Conservation (phyloP, 2,888 invertebrate genomes). For the Blera fallax region DNA sequence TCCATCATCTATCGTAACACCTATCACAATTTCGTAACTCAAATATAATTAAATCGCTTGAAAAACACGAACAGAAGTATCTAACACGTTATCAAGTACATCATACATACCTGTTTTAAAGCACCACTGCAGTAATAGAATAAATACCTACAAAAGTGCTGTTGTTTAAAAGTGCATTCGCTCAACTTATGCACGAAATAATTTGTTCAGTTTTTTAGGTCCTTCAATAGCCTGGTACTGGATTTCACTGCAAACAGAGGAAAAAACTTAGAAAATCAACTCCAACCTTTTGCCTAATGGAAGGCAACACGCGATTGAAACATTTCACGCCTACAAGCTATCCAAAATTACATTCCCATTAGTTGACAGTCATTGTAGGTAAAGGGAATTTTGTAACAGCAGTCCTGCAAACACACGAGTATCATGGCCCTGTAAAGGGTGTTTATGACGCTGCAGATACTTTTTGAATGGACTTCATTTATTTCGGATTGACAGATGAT, state of each 20-base stretch:
- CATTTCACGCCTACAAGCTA: constrained; percentile 50
- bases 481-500: too few species aligned
- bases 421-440: constrained; percentile 51
- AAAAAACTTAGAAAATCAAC: constrained; percentile 32
- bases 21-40: background rate
- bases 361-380: constrained; percentile 35
- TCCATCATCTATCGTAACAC: background rate
- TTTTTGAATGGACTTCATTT: background rate
- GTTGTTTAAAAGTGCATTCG: constrained; percentile 51
- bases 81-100: constrained; percentile 47
- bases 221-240: constrained; percentile 53
- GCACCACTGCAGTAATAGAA: constrained; percentile 55
- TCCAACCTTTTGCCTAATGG: constrained; percentile 48
- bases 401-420: background rate
- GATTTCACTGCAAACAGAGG: constrained; percentile 40
- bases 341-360: constrained; percentile 49
- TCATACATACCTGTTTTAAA: background rate
- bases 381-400: background rate
- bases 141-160: constrained; percentile 54
- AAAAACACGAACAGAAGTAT: background rate
- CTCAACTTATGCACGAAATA: constrained; percentile 33
- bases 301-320: constrained; percentile 61
- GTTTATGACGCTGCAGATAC: constrained; percentile 43
- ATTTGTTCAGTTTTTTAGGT: constrained; percentile 38
- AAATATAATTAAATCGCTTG: constrained; percentile 3